These are phyloP conservation scores for Plectus sambesii DNA, from an alignment of 1,140 invertebrate genomes.

Conservation along the genomic window DNA sequence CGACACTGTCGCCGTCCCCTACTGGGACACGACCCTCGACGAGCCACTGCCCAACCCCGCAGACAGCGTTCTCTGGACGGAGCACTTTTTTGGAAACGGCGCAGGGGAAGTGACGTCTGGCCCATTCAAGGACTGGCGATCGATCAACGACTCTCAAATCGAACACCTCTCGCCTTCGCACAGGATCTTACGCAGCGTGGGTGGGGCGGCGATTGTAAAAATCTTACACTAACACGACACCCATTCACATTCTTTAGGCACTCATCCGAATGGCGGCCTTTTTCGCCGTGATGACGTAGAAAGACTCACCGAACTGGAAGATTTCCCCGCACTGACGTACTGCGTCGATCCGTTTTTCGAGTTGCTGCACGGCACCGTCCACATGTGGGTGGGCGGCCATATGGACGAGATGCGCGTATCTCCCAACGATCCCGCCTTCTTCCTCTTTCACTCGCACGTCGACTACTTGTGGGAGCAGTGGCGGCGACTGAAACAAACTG, in stretches of 20 bases:
- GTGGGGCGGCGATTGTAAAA: slow-evolving; percentile 13
- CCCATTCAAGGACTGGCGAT: slow-evolving; percentile 24
- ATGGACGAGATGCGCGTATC: slow-evolving; percentile 23
- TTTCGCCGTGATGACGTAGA: too few species aligned
- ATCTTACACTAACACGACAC: slow-evolving; percentile 18
- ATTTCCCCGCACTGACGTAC: slow-evolving; percentile 18
- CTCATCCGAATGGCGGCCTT: slow-evolving; percentile 8
- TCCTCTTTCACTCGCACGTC: slow-evolving; percentile 24
- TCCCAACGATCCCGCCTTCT: slow-evolving; percentile 26
- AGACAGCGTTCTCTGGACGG: slow-evolving; percentile 40
- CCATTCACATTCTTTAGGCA: slow-evolving; percentile 20
- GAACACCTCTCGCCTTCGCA: too few species aligned
- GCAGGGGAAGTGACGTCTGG: slow-evolving; percentile 15
- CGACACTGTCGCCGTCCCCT: slow-evolving; percentile 38
- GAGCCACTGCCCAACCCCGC: slow-evolving; percentile 29
- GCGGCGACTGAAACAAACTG: slow-evolving; percentile 20
- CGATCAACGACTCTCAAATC: slow-evolving; percentile 17
- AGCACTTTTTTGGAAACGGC: slow-evolving; percentile 28
- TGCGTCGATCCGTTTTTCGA: slow-evolving; percentile 26
- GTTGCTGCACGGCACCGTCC: slow-evolving; percentile 29
- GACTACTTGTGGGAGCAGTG: slow-evolving; percentile 28
- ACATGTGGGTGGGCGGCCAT: slow-evolving; percentile 28
- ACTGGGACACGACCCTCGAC: slow-evolving; percentile 46
- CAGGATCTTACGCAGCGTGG: slow-evolving; percentile 18
- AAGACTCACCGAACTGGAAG: too few species aligned